Evolutionary conservation across 2,888 invertebrate genomes (phyloP).

Genomic region (Andrena fulva): DNA sequence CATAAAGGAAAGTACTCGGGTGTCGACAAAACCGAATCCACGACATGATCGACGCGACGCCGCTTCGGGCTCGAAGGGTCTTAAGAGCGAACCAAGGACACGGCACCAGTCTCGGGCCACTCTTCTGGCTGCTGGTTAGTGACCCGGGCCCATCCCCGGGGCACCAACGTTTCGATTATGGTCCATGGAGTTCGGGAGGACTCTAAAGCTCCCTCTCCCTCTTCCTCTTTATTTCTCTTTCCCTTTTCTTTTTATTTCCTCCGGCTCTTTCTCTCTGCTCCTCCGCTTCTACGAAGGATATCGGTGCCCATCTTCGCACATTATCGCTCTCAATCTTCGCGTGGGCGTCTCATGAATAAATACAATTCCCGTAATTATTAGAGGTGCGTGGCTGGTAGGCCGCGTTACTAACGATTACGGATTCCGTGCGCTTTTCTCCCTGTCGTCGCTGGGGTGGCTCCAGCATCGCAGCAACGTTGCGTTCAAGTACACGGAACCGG

Average conservation of each 20-base stretch:
- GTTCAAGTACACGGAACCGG: neutral
- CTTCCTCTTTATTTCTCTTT: constrained; percentile 1
- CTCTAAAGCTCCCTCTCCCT: constrained; percentile 33
- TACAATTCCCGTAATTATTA: constrained; percentile 53
- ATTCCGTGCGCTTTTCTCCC: neutral
- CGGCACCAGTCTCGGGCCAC: constrained; percentile 66
- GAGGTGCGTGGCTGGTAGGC: neutral
- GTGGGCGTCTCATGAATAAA: constrained; percentile 62
- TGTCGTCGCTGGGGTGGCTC: too few species aligned
- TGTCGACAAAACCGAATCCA: constrained; percentile 18
- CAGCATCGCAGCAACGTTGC: neutral
- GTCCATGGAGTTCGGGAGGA: constrained; percentile 16
- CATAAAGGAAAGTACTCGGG: constrained; percentile 9
- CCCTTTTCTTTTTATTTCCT: neutral
- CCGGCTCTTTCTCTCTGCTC: constrained; percentile 8
- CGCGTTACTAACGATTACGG: neutral
- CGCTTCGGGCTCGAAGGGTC: constrained; percentile 57
- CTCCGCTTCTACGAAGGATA: constrained; percentile 20
- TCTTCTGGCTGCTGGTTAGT: constrained; percentile 76
- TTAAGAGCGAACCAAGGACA: constrained; percentile 78
- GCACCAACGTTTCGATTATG: constrained; percentile 63
- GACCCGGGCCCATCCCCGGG: constrained; percentile 70
- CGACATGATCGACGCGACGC: constrained; percentile 51
- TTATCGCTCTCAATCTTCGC: constrained; percentile 26
- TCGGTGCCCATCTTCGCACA: constrained; percentile 23